A percentile compares a stretch with the other conserved stretches of the same genome.
phyloP scores from a whole-genome alignment of 2,113 vertebrate species.

The Tragulus kanchil region DNA sequence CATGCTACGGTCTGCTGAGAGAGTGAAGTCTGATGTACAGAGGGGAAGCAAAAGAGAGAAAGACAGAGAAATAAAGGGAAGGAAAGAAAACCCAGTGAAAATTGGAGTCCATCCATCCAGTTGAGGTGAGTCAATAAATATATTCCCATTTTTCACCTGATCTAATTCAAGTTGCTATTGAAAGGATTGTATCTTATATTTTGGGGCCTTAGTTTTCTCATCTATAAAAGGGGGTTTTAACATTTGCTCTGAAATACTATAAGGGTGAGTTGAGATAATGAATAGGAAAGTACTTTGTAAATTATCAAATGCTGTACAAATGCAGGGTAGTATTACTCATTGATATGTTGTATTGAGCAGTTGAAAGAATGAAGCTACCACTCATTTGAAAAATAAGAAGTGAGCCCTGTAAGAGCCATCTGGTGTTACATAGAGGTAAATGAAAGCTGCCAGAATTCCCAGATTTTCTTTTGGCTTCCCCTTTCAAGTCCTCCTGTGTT shows the following conservation, averaged over 20 bases:
- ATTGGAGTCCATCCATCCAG: neutral
- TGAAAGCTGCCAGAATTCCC: constrained; percentile 46
- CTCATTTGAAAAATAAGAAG: constrained; percentile 43
- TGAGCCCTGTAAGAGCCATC: constrained; percentile 56
- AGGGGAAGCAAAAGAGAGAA: neutral
- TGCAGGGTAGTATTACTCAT: constrained; percentile 17
- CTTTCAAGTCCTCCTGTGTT: constrained; percentile 12
- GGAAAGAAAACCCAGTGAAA: neutral
- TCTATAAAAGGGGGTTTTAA: neutral
- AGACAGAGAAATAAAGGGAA: neutral
- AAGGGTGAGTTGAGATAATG: neutral
- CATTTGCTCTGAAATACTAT: neutral
- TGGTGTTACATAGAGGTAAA: constrained; percentile 39
- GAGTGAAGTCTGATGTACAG: neutral
- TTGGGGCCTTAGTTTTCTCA: constrained; percentile 16
- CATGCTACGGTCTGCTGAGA: neutral
- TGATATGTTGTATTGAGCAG: neutral
- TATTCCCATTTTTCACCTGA: neutral
- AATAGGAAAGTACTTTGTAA: constrained; percentile 22
- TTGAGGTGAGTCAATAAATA: neutral
- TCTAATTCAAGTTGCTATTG: constrained; percentile 5
- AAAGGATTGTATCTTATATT: neutral
- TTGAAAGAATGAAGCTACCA: constrained; percentile 19
- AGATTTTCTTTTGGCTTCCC: constrained; percentile 31
- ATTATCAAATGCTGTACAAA: neutral